Percentiles rank a stretch among this genome's conserved stretches.
phyloP scores from a whole-genome alignment of 2,113 vertebrate species.

The Diadophis punctatus region DNA sequence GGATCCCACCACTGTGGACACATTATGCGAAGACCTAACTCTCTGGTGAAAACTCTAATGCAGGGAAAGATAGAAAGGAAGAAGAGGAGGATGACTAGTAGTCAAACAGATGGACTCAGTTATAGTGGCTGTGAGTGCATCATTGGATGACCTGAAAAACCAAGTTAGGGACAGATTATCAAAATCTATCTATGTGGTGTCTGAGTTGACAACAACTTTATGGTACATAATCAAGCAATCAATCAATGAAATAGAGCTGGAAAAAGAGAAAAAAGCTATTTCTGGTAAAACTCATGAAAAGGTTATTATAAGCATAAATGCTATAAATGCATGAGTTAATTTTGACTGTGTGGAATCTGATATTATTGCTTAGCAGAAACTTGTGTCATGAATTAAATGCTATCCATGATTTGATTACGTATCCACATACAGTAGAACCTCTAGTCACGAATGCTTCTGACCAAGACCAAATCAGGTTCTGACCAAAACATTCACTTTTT shows the following conservation, averaged over 20 bases:
- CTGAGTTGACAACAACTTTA: neutral
- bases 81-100: neutral
- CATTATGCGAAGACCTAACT: neutral
- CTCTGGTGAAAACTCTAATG: neutral
- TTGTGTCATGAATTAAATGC: neutral
- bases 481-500: no score
- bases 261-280: neutral
- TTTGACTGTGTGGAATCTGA: neutral
- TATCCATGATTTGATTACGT: neutral
- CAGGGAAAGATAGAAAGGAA: neutral
- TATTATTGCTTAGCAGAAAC: neutral
- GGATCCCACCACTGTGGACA: neutral
- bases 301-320: neutral
- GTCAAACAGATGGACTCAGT: neutral
- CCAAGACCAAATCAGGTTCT: no score
- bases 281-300: neutral
- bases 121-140: neutral
- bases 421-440: neutral
- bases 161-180: neutral
- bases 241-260: neutral
- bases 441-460: no score
- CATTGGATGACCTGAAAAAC: neutral
- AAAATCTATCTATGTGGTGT: neutral
- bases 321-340: rapidly evolving
- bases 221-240: neutral